Base-by-base conservation (phyloP, 2,888 invertebrate species). In the Aromia moschata region DNA sequence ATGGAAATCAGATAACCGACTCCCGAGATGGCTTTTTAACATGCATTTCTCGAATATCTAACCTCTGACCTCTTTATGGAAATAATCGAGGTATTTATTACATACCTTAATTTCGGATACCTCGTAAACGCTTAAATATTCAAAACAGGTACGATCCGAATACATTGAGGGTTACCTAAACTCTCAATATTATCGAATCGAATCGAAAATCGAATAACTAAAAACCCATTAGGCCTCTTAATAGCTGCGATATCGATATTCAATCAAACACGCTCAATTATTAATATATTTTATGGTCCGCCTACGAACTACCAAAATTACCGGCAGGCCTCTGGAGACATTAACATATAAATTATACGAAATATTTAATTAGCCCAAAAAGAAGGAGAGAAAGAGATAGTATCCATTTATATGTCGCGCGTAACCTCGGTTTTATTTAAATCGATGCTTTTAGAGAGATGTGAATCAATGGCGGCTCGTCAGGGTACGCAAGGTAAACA, bases 371-470 rank as follows among this genome's bases (percentile, higher is more conserved):
- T 47, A 47, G 37, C 14, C 17, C 18, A 12, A 18, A 17, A 10
- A 15, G 37, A 49, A 9, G 15, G 5, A 25, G 14, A 38, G 14
- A 15, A 30, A 49, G 10, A n/a, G 5, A 25, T 15, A 38, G 14
- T 15, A 37, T 18, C 18, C 33, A 49, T 38, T 38, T 14, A 9
- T 20, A 20, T 2, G 7, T 25, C 2, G 30, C 18, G 15, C 33
- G 16, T 16, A 38, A 49, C 49, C 37, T 49, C 38, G 49, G 25
- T 30, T 49, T 49, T 38, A 49, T 49, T 47, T 49, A 49, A 38
- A 38, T 49, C 25, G 38, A 49, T 16, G 30, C 11, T 14, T 49
- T 49, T 15, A 14, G 25, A 49, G 18, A n/a, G n/a, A n/a, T n/a
- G n/a, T n/a, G n/a, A n/a, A n/a, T n/a, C 25, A 25, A 7, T 25